Percentiles rank a stretch among this genome's conserved stretches.
Evolutionary conservation across 2,797 vertebrate genomes (phyloP).

Genomic region (Potorous gilbertii): DNA sequence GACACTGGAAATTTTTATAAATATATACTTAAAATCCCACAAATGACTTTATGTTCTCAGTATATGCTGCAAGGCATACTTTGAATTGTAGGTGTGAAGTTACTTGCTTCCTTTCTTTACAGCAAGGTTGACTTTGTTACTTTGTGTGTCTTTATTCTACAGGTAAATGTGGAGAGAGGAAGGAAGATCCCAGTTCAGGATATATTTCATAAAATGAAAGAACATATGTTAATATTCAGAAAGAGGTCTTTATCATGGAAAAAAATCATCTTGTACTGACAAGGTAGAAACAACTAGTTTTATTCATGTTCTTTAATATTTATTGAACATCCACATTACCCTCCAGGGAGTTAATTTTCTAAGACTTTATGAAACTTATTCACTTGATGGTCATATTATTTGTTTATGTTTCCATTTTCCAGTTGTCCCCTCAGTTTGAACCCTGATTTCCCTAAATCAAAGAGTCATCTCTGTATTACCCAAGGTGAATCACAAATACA

Average conservation of each 20-base stretch:
- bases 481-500: background rate
- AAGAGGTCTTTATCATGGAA: background rate
- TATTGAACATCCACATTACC: background rate
- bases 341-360: background rate
- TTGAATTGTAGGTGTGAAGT: background rate
- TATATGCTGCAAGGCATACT: background rate
- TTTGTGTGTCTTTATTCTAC: background rate
- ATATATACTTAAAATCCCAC: background rate
- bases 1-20: background rate
- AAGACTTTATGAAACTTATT: background rate
- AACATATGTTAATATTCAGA: background rate
- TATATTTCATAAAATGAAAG: background rate
- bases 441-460: background rate
- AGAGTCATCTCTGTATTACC: background rate
- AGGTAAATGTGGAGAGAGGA: background rate
- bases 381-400: background rate
- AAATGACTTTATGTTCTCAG: background rate
- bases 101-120: background rate
- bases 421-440: background rate
- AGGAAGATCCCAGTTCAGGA: background rate
- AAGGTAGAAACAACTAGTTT: background rate
- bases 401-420: background rate
- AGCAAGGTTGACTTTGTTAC: background rate
- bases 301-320: background rate
- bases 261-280: background rate